Conservation (phyloP, 2,113 vertebrate genomes). For the Ia io region DNA sequence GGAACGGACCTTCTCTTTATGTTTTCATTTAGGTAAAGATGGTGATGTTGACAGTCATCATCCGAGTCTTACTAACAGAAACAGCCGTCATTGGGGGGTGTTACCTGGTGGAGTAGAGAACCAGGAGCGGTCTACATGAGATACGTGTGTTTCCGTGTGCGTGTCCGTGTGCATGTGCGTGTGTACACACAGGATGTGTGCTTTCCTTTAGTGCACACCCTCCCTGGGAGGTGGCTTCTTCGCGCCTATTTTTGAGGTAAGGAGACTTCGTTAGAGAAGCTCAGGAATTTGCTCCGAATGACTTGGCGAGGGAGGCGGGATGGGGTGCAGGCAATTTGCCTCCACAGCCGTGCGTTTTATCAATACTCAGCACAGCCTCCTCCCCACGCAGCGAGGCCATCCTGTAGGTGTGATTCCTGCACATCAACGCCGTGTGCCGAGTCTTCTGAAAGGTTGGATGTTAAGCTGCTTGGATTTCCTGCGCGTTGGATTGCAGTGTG, state of each 20-base stretch:
- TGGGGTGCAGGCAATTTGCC: neutral
- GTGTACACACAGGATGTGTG: too few relatives aligned
- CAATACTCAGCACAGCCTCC: neutral
- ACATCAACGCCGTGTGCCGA: neutral
- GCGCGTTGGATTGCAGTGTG: neutral
- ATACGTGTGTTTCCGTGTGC: neutral
- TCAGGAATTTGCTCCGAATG: accelerated
- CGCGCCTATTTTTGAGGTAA: neutral
- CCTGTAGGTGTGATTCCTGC: neutral
- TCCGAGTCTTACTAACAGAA: neutral
- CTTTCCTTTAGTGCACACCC: neutral
- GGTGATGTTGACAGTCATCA: neutral
- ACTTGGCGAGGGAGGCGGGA: neutral
- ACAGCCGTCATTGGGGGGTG: neutral
- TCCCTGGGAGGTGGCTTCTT: neutral
- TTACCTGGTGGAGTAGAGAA: neutral
- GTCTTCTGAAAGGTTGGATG: neutral
- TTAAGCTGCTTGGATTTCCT: neutral
- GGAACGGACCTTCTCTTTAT: neutral
- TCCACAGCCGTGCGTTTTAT: neutral
- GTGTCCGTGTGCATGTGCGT: accelerated
- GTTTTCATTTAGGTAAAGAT: neutral
- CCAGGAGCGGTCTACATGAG: neutral
- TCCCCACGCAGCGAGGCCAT: neutral
- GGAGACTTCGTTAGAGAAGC: neutral